These are phyloP conservation scores for Rhabdomys pumilio DNA, from an alignment of 2,797 vertebrate genomes.

Conservation along the genomic window DNA sequence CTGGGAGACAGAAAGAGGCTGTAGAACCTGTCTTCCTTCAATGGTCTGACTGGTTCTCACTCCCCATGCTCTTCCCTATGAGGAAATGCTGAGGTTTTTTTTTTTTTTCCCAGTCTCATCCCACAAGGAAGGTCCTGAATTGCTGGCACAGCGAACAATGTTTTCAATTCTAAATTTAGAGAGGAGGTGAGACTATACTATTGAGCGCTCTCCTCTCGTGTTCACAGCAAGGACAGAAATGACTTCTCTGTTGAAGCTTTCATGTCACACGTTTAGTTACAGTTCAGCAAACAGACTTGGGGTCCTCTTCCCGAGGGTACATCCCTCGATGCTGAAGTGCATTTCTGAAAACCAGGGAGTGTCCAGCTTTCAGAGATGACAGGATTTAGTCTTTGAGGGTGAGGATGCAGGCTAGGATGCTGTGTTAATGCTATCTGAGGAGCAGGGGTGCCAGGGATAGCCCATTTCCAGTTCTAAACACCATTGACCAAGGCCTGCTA, in stretches of 20 bases:
- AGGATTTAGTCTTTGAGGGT: neutral
- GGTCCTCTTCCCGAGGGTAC: neutral
- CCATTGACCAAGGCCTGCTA: neutral
- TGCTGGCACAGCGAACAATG: slow-evolving; percentile 58
- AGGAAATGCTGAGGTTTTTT: slow-evolving; percentile 66
- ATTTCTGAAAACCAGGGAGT: slow-evolving; percentile 35
- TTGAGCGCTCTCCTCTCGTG: slow-evolving; percentile 29
- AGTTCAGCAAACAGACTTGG: slow-evolving; percentile 57
- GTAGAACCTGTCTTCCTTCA: neutral
- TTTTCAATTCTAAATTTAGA: slow-evolving; percentile 79
- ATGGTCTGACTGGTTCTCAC: slow-evolving; percentile 45
- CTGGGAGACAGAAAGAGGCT: neutral
- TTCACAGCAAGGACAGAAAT: slow-evolving; percentile 67
- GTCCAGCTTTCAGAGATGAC: neutral
- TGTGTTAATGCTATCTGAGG: neutral
- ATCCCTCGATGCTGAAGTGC: neutral
- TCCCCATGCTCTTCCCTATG: slow-evolving; percentile 32
- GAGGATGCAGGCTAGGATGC: neutral
- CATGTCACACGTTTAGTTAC: neutral
- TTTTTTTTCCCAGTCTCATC: slow-evolving; percentile 61
- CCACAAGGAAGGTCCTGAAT: slow-evolving; percentile 57
- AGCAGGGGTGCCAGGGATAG: neutral
- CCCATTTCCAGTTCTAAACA: neutral
- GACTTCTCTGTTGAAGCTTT: slow-evolving; percentile 29
- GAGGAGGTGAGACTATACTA: slow-evolving; percentile 45